A percentile compares a stretch with the other conserved stretches of the same genome.
These are phyloP conservation scores for Polypterus senegalus DNA, from an alignment of 2,113 vertebrate species.

Conservation along the genomic window DNA sequence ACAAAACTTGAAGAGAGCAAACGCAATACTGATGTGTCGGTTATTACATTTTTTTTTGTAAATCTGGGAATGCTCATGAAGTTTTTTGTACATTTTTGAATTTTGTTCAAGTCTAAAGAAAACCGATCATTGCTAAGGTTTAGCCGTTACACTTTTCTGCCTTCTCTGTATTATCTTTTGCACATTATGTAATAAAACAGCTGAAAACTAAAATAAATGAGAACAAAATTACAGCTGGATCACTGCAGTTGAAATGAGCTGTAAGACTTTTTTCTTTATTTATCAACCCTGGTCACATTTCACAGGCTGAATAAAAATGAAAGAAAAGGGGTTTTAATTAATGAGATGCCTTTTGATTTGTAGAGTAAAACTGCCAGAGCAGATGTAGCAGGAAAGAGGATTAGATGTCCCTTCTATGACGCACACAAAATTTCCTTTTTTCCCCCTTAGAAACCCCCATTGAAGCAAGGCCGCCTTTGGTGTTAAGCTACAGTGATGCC, in stretches of 20 bases:
- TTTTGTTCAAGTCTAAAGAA: too few species aligned
- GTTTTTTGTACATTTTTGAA: too few species aligned
- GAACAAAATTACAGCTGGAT: conserved; percentile 25
- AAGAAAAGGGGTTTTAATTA: conserved; percentile 67
- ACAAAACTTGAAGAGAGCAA: too few species aligned
- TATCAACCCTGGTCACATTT: conserved; percentile 62
- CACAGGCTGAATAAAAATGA: conserved; percentile 68
- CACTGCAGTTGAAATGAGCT: conserved; percentile 40
- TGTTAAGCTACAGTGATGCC: conserved; percentile 63
- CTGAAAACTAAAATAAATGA: too few species aligned
- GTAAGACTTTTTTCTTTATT: conserved; percentile 21
- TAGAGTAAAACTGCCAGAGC: conserved; percentile 64
- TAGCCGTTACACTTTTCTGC: too few species aligned
- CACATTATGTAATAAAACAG: too few species aligned
- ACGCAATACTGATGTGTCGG: too few species aligned
- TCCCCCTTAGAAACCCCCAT: conserved; percentile 56
- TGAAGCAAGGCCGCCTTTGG: conserved; percentile 64
- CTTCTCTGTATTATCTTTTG: too few species aligned
- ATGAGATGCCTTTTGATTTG: conserved; percentile 72
- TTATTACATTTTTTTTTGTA: too few species aligned
- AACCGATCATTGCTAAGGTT: too few species aligned
- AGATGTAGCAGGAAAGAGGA: conserved; percentile 81
- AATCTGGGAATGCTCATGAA: too few species aligned
- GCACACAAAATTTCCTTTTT: conserved; percentile 55
- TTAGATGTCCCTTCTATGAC: conserved; percentile 73